phyloP scores from a whole-genome alignment of 2,797 vertebrate genomes.

The Calcarius lapponicus region DNA sequence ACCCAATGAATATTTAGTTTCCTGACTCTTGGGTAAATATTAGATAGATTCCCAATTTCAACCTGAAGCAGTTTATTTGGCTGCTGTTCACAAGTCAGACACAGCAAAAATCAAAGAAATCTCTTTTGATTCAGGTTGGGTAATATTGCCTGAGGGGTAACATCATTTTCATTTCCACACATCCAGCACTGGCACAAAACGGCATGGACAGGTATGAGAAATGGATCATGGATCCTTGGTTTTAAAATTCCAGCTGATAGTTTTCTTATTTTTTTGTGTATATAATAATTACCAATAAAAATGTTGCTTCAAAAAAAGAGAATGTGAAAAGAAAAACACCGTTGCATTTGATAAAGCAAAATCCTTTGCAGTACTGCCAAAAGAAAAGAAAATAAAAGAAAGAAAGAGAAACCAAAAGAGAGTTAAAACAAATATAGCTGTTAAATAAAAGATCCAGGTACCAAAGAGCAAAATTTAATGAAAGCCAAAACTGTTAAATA shows the following conservation, averaged over 20 bases:
- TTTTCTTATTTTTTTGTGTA: conserved; percentile 59
- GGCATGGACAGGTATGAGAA: conserved; percentile 72
- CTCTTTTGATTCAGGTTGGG: conserved; percentile 45
- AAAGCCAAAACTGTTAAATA: conserved; percentile 83
- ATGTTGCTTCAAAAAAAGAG: conserved; percentile 59
- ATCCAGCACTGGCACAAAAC: conserved; percentile 72
- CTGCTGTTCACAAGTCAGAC: conserved; percentile 60
- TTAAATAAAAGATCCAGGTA: conserved; percentile 83
- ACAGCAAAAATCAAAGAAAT: conserved; percentile 64
- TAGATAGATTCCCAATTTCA: conserved; percentile 63
- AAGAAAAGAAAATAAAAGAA: neutral
- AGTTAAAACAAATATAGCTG: conserved; percentile 77
- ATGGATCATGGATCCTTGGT: conserved; percentile 70
- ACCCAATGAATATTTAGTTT: neutral
- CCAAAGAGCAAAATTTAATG: conserved; percentile 87
- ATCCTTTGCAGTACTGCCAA: conserved; percentile 53
- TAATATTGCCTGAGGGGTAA: conserved; percentile 65
- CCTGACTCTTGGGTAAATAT: conserved; percentile 55
- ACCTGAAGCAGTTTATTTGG: conserved; percentile 66
- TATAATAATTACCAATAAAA: conserved; percentile 61
- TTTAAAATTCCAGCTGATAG: conserved; percentile 71
- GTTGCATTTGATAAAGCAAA: conserved; percentile 71
- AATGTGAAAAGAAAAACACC: conserved; percentile 63
- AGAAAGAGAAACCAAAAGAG: neutral
- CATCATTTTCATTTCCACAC: conserved; percentile 51